Evolutionary conservation across 1,140 invertebrate genomes (phyloP).

Genomic region (Aphis gossypii): DNA sequence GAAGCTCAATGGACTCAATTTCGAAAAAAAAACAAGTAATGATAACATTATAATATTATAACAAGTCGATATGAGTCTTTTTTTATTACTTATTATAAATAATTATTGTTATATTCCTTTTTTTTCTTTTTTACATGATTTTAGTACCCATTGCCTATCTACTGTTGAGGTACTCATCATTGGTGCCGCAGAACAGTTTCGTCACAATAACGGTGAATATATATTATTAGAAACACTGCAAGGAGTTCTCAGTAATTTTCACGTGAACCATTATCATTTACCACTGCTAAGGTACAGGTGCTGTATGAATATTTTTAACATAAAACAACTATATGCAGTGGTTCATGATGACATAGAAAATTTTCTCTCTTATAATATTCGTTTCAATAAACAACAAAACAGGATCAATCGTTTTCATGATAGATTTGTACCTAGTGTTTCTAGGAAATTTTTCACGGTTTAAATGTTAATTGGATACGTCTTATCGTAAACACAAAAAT

Average conservation of each 20-base stretch:
- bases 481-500: background rate
- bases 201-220: background rate
- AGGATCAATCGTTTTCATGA: background rate
- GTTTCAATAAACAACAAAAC: background rate
- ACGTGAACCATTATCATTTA: background rate
- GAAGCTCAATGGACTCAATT: background rate
- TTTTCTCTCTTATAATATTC: background rate
- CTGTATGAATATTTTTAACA: background rate
- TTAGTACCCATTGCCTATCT: background rate
- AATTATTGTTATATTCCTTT: background rate
- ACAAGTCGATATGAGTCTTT: background rate
- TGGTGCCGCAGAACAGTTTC: background rate
- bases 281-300: background rate
- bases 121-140: background rate
- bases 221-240: background rate
- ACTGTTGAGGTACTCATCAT: background rate
- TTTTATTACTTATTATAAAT: background rate
- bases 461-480: background rate
- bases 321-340: background rate
- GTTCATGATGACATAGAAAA: background rate
- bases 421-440: background rate
- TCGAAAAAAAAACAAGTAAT: background rate
- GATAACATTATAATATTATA: background rate
- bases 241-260: background rate
- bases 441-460: background rate